phyloP scores from a whole-genome alignment of 2,113 vertebrate genomes.

The Athene noctua region DNA sequence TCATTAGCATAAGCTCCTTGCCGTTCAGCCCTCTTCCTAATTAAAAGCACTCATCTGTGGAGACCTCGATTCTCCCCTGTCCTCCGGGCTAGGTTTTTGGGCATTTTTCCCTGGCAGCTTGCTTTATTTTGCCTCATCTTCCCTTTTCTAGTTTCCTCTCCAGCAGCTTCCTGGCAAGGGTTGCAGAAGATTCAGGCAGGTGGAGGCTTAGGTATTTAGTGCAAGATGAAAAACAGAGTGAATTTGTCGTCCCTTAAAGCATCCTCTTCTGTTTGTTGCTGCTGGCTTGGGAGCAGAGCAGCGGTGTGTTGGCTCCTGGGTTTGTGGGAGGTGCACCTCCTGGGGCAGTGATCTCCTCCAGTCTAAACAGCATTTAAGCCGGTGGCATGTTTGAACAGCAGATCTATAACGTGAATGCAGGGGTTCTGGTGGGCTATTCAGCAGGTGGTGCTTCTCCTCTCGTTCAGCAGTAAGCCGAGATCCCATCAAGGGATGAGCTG shows the following conservation, averaged over 20 bases:
- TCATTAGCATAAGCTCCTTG: conserved; percentile 91
- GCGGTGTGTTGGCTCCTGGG: accelerated
- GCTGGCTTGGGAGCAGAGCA: neutral
- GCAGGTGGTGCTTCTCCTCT: neutral
- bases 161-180: conserved; percentile 32
- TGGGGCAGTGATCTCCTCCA: accelerated
- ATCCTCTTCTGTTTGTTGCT: neutral
- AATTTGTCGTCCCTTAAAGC: conserved; percentile 21
- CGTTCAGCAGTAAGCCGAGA: neutral
- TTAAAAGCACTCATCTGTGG: conserved; percentile 96
- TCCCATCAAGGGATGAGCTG: neutral
- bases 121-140: conserved; percentile 60
- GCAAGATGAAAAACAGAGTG: neutral
- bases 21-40: conserved; percentile 86
- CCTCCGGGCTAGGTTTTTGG: conserved; percentile 70
- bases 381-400: neutral
- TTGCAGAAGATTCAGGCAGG: neutral
- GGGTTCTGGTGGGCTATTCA: neutral
- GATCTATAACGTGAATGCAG: neutral
- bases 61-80: conserved; percentile 79
- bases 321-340: neutral
- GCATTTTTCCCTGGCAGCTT: conserved; percentile 77
- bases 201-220: conserved; percentile 22
- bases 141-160: conserved; percentile 48
- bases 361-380: neutral